A percentile compares a stretch with the other conserved stretches of the same genome.
phyloP scores from a whole-genome alignment of 2,113 vertebrate genomes.

The Vanacampus margaritifer region DNA sequence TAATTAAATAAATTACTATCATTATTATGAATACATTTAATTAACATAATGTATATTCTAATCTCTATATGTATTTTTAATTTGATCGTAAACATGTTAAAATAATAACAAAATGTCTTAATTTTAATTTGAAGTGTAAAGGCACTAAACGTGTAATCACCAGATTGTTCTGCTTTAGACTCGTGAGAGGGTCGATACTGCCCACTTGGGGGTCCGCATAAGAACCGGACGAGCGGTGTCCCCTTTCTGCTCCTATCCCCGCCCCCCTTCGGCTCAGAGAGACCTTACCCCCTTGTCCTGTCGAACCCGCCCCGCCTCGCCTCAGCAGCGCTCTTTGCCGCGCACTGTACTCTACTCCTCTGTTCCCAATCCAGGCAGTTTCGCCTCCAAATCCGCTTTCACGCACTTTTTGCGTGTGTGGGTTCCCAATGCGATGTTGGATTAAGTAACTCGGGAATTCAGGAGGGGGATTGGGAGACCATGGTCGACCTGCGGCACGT shows the following conservation, averaged over 20 bases:
- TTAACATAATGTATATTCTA: background rate
- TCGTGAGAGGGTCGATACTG: background rate
- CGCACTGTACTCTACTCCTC: background rate
- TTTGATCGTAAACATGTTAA: too few relatives aligned
- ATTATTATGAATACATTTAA: background rate
- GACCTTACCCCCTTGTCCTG: background rate
- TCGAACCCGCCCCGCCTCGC: background rate
- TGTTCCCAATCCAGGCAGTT: background rate
- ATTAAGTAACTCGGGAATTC: conserved; percentile 1
- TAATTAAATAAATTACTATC: background rate
- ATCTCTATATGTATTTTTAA: too few relatives aligned
- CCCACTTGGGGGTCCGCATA: background rate
- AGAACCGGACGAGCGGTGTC: conserved; percentile 2
- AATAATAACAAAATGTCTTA: background rate
- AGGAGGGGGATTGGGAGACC: background rate
- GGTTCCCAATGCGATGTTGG: background rate
- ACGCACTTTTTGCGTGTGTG: background rate
- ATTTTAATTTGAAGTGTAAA: background rate
- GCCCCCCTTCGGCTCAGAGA: background rate
- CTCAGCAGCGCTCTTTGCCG: conserved; percentile 19
- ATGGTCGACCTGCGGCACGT: conserved; percentile 22
- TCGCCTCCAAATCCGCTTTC: background rate
- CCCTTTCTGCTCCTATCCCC: background rate
- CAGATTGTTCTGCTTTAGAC: background rate
- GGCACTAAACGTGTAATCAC: background rate